These are phyloP conservation scores for Leptosomus discolor DNA, from an alignment of 2,113 vertebrate genomes.

Conservation along the genomic window DNA sequence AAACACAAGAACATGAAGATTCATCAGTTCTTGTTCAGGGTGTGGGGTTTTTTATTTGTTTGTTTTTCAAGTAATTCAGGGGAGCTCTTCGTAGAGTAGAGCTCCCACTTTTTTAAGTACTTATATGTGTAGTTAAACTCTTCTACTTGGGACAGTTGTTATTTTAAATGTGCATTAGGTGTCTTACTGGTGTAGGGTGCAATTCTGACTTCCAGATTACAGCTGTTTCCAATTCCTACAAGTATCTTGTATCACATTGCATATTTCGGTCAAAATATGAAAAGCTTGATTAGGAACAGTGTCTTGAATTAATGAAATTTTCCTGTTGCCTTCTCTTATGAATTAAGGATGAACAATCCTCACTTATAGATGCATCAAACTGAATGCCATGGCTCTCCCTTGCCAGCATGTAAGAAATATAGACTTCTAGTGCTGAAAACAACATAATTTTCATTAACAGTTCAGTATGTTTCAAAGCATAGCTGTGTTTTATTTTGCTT, in stretches of 20 bases:
- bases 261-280: not conserved
- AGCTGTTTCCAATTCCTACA: not conserved
- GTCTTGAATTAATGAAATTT: not conserved
- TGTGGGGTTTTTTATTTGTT: rapidly evolving
- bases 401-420: not conserved
- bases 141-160: not conserved
- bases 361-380: not conserved
- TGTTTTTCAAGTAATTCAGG: not conserved
- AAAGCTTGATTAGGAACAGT: not conserved
- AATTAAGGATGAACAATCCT: not conserved
- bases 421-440: not conserved
- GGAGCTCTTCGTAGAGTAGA: not conserved
- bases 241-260: not conserved
- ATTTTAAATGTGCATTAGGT: not conserved
- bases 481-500: not conserved
- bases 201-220: not conserved
- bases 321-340: not conserved
- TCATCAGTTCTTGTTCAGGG: not conserved
- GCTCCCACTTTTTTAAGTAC: not conserved
- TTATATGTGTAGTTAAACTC: not conserved
- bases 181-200: not conserved
- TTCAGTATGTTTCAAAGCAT: not conserved
- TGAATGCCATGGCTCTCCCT: not conserved
- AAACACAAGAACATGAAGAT: not conserved
- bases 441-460: constrained; percentile 18